Conservation (phyloP, 2,888 invertebrate species). For the Pedicia rivosa region DNA sequence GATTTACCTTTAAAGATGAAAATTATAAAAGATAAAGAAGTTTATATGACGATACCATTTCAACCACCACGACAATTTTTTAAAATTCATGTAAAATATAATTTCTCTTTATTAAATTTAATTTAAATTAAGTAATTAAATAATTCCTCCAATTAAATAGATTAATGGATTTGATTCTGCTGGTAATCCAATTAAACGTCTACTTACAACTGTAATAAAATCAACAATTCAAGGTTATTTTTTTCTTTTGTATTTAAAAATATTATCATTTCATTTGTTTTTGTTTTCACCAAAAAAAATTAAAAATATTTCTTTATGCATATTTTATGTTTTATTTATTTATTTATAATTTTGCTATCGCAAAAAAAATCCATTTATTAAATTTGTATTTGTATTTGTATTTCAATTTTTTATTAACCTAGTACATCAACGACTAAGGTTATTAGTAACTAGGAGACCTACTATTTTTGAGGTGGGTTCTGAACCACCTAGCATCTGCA, state of each 20-base stretch:
- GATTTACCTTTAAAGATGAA: constrained; percentile 27
- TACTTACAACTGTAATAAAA: constrained; percentile 49
- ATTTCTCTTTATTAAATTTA: not conserved
- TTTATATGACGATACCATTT: constrained; percentile 40
- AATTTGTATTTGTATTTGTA: too few relatives aligned
- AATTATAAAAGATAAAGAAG: constrained; percentile 10
- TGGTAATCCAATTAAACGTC: constrained; percentile 42
- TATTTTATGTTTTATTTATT: too few relatives aligned
- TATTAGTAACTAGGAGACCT: too few relatives aligned
- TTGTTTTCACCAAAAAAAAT: not conserved
- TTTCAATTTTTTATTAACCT: too few relatives aligned
- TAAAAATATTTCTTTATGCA: too few relatives aligned
- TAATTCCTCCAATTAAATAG: constrained; percentile 25
- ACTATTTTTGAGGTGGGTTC: too few relatives aligned
- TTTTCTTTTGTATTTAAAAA: too few relatives aligned
- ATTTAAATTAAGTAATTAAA: constrained; percentile 9
- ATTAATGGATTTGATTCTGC: constrained; percentile 43
- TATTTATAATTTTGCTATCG: too few relatives aligned
- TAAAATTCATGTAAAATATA: constrained; percentile 41
- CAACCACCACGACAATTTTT: constrained; percentile 47
- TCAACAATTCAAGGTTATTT: constrained; percentile 15
- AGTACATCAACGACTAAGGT: too few relatives aligned
- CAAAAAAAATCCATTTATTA: too few relatives aligned
- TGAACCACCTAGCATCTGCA: too few relatives aligned
- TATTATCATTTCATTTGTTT: not conserved